Evolutionary conservation across 2,113 vertebrate species (phyloP).

Genomic region (Melanostigma gelatinosum): DNA sequence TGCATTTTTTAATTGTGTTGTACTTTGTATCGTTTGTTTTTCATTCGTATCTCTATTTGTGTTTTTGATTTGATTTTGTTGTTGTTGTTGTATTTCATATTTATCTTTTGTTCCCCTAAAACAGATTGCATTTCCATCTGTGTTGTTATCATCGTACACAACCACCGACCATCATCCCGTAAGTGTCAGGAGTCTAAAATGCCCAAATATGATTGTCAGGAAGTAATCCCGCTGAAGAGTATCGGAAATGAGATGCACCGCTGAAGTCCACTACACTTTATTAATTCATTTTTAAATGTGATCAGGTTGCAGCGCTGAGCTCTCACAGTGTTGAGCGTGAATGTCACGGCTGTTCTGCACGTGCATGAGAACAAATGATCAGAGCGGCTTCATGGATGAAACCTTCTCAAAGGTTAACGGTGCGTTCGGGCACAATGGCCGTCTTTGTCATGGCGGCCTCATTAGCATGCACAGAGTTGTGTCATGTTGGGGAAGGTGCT

Average conservation of each 20-base stretch:
- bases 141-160: conserved; percentile 44
- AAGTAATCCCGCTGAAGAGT: conserved; percentile 33
- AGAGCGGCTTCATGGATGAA: background rate
- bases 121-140: conserved; percentile 33
- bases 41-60: background rate
- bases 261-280: conserved; percentile 3
- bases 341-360: conserved; percentile 56
- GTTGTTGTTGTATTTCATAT: background rate
- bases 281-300: background rate
- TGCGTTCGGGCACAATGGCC: conserved; percentile 15
- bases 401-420: conserved; percentile 34
- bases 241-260: conserved; percentile 41
- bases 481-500: conserved; percentile 46
- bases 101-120: background rate
- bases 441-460: conserved; percentile 31
- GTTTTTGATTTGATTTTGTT: background rate
- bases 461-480: conserved; percentile 66
- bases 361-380: conserved; percentile 13
- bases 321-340: background rate
- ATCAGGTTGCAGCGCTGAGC: conserved; percentile 36
- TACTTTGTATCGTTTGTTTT: background rate
- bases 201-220: conserved; percentile 31
- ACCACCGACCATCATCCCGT: background rate
- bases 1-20: background rate
- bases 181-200: conserved; percentile 46